These are phyloP conservation scores for Trididemnum nubilum DNA, from an alignment of 23 tunicate genomes.

Conservation along the genomic window DNA sequence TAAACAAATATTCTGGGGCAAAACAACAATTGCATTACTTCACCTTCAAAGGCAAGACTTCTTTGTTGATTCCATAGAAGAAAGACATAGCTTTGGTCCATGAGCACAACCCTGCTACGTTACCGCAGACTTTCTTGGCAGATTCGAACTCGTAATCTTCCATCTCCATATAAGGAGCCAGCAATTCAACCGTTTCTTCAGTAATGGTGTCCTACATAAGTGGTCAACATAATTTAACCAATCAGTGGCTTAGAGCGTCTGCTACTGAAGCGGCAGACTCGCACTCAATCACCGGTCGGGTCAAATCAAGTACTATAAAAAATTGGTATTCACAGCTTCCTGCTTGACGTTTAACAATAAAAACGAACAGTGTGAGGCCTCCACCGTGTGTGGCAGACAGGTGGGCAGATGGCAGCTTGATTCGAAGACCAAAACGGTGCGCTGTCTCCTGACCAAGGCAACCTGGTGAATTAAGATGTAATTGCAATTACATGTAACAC, in stretches of 20 bases:
- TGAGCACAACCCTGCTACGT: slow-evolving; percentile 97
- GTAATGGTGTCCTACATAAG: slow-evolving; percentile 73
- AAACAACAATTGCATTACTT: too few relatives aligned
- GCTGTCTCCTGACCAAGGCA: too few relatives aligned
- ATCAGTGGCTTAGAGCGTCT: background rate
- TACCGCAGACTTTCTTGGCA: slow-evolving; percentile 95
- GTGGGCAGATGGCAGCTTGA: too few relatives aligned
- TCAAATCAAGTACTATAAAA: background rate
- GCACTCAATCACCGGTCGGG: background rate
- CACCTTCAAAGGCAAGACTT: slow-evolving; percentile 96
- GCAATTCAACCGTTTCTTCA: slow-evolving; percentile 92
- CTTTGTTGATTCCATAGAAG: slow-evolving; percentile 96
- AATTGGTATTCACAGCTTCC: too few relatives aligned
- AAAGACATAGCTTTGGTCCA: slow-evolving; percentile 99
- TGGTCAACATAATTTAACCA: background rate
- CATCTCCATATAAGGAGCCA: slow-evolving; percentile 86
- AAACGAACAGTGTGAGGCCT: too few relatives aligned
- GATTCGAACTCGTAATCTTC: slow-evolving; percentile 96
- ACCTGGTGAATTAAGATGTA: too few relatives aligned
- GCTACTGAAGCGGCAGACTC: background rate
- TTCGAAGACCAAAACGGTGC: too few relatives aligned
- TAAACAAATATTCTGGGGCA: too few relatives aligned
- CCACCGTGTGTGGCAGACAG: too few relatives aligned
- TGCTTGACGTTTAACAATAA: too few relatives aligned
- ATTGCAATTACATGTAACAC: too few relatives aligned